Conservation (phyloP, 2,113 vertebrate species). For the Urocitellus parryii region DNA sequence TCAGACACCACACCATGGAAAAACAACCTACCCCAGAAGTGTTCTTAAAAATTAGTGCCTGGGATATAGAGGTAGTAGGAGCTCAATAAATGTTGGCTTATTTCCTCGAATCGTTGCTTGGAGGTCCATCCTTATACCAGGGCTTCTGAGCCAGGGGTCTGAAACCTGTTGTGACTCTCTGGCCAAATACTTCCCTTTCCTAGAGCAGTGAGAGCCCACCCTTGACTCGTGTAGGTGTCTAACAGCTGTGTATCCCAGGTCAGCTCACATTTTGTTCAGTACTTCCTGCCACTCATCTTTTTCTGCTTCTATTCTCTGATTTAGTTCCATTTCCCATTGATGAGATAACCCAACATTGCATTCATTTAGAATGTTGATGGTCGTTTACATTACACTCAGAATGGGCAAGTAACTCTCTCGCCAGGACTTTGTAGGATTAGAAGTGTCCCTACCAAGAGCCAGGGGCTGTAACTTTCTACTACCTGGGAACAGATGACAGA, state of each 20-base stretch:
- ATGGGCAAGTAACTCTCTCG: not conserved
- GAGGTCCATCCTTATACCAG: not conserved
- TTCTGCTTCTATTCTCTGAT: not conserved
- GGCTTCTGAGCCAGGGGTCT: too few species aligned
- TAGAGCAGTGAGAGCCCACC: too few species aligned
- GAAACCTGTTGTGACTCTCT: not conserved
- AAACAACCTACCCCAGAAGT: not conserved
- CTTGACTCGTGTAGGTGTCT: not conserved
- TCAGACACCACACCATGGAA: not conserved
- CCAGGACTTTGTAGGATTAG: not conserved
- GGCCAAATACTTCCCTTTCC: not conserved
- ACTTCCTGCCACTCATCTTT: not conserved
- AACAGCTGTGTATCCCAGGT: rapidly evolving
- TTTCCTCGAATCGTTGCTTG: not conserved
- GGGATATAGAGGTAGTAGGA: not conserved
- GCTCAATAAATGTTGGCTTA: not conserved
- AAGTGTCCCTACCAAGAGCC: not conserved
- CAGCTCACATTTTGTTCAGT: not conserved
- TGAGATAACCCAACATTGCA: not conserved
- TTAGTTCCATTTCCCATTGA: not conserved
- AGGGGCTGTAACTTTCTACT: not conserved
- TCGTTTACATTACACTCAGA: not conserved
- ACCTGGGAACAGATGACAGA: not conserved
- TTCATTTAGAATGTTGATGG: too few species aligned
- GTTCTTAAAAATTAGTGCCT: not conserved